These are phyloP conservation scores for Rhabdophis nuchalis DNA, from an alignment of 2,797 vertebrate species.

Conservation along the genomic window DNA sequence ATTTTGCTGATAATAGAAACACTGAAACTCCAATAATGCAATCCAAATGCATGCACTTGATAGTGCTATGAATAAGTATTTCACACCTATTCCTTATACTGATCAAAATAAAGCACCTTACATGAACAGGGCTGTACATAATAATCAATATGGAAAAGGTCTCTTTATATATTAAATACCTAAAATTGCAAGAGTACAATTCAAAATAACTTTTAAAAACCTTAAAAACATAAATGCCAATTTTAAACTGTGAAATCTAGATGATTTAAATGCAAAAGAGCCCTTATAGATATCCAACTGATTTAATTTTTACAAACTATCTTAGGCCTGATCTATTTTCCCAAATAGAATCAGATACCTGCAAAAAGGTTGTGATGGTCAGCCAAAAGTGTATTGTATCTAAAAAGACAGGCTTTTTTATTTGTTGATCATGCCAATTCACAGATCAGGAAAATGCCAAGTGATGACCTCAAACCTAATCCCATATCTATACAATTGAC, in stretches of 20 bases:
- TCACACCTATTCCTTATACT: slow-evolving; percentile 27
- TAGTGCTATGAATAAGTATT: slow-evolving; percentile 43
- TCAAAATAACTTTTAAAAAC: not conserved
- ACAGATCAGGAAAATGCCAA: slow-evolving; percentile 10
- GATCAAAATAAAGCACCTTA: slow-evolving; percentile 56
- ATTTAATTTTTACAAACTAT: slow-evolving; percentile 34
- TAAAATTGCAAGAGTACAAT: slow-evolving; percentile 44
- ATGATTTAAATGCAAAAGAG: not conserved
- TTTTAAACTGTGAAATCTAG: slow-evolving; percentile 3
- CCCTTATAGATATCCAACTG: not conserved
- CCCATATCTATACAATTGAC: not conserved
- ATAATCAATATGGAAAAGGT: slow-evolving; percentile 53
- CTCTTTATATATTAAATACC: slow-evolving; percentile 47
- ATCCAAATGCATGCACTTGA: not conserved
- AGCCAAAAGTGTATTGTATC: slow-evolving; percentile 46
- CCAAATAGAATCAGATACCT: slow-evolving; percentile 50
- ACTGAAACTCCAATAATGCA: slow-evolving; percentile 47
- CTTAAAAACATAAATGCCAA: slow-evolving; percentile 23
- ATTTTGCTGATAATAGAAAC: slow-evolving; percentile 65
- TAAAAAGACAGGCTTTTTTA: slow-evolving; percentile 33
- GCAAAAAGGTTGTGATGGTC: slow-evolving; percentile 43
- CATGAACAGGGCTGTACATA: slow-evolving; percentile 63
- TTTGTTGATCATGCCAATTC: slow-evolving; percentile 29
- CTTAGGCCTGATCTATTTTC: slow-evolving; percentile 41
- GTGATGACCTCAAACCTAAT: slow-evolving; percentile 14